Evolutionary conservation across 1,140 invertebrate genomes (phyloP).

Genomic region (Drosophila burlai): DNA sequence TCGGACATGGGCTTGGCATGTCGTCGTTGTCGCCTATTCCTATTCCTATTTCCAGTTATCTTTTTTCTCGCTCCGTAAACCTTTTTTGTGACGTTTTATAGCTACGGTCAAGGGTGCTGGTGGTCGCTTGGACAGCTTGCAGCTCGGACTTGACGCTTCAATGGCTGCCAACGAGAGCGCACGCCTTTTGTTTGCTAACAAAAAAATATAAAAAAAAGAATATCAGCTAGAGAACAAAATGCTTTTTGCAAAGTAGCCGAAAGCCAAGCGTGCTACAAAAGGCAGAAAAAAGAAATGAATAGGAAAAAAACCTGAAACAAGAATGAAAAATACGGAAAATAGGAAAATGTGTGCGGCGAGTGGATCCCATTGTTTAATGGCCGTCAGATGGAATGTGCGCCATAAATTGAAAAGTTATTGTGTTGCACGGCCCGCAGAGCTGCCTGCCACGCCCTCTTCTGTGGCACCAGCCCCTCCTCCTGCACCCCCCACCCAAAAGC

Average conservation of each 20-base stretch:
- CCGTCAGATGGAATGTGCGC: slow-evolving; percentile 82
- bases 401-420: slow-evolving; percentile 83
- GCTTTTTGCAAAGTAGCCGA: slow-evolving; percentile 80
- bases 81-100: slow-evolving; percentile 61
- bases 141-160: slow-evolving; percentile 77
- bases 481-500: background rate
- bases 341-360: slow-evolving; percentile 69
- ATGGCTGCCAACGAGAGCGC: slow-evolving; percentile 77
- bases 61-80: slow-evolving; percentile 13
- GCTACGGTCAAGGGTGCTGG: slow-evolving; percentile 78
- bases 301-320: slow-evolving; percentile 48
- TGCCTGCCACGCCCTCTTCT: slow-evolving; percentile 21
- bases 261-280: slow-evolving; percentile 58
- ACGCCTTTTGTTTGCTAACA: slow-evolving; percentile 73
- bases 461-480: background rate
- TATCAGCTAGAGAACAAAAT: slow-evolving; percentile 58
- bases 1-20: slow-evolving; percentile 57
- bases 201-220: slow-evolving; percentile 30
- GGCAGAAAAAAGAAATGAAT: slow-evolving; percentile 19
- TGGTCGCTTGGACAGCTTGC: slow-evolving; percentile 67
- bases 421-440: slow-evolving; percentile 57
- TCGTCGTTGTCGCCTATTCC: slow-evolving; percentile 51
- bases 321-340: slow-evolving; percentile 72
- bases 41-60: slow-evolving; percentile 5
- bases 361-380: slow-evolving; percentile 78